Conservation (phyloP, 2,113 vertebrate genomes). For the Phyllostomus hastatus region DNA sequence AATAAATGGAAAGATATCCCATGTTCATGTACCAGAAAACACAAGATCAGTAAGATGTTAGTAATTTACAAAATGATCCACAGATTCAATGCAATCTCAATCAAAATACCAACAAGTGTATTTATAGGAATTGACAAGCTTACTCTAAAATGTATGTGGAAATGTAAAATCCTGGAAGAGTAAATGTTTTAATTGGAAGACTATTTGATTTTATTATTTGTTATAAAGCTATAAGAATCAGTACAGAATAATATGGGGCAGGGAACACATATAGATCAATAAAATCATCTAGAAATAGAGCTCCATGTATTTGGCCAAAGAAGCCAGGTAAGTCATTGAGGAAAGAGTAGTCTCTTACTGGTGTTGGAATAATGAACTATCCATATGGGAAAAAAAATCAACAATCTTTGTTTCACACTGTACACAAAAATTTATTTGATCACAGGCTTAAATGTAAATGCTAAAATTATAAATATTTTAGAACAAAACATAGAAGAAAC, state of each 20-base stretch:
- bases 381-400: neutral
- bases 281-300: neutral
- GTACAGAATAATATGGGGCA: neutral
- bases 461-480: neutral
- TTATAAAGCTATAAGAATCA: neutral
- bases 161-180: neutral
- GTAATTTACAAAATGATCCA: neutral
- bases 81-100: neutral
- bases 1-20: neutral
- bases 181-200: neutral
- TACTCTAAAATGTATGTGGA: neutral
- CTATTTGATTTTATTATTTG: neutral
- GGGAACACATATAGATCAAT: neutral
- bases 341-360: neutral
- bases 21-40: neutral
- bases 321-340: neutral
- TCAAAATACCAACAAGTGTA: neutral
- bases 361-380: neutral
- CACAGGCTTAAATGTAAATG: constrained; percentile 10
- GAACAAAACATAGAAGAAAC: neutral
- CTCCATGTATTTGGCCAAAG: neutral
- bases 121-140: neutral
- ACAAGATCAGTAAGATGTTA: neutral
- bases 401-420: neutral
- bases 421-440: neutral